Evolutionary conservation across 2,888 invertebrate species (phyloP).

Genomic region (Mongoloraphidia duomilia): DNA sequence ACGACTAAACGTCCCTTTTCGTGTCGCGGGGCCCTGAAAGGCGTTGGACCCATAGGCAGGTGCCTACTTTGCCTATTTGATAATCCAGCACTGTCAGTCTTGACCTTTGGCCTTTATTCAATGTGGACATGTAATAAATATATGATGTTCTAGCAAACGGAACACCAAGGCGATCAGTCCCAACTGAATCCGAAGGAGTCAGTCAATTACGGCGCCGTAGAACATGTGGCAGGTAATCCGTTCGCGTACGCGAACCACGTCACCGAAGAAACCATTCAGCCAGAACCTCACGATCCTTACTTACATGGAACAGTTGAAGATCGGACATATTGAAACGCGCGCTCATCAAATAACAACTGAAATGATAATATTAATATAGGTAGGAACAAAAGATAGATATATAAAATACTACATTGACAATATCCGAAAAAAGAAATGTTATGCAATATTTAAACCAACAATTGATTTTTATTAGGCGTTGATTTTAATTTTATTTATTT

Average conservation of each 20-base stretch:
- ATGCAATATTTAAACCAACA: background rate
- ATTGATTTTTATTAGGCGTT: background rate
- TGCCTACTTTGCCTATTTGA: no score
- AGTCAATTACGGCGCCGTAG: constrained; percentile 43
- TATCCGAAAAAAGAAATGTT: background rate
- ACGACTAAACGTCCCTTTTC: no score
- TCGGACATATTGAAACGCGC: constrained; percentile 27
- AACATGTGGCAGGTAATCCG: constrained; percentile 41
- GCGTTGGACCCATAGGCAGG: no score
- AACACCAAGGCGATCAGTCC: no score
- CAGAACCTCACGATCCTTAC: constrained; percentile 42
- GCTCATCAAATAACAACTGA: background rate
- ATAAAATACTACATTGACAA: background rate
- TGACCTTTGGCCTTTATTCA: no score
- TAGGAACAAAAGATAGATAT: background rate
- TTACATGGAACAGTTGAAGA: constrained; percentile 36
- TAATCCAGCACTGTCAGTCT: no score
- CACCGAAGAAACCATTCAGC: constrained; percentile 49
- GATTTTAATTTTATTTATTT: background rate
- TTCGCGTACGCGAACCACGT: constrained; percentile 38
- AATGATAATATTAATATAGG: no score
- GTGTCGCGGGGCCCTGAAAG: no score
- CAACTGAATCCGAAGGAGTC: constrained; percentile 24
- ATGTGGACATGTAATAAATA: no score
- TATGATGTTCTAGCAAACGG: no score